A percentile compares a stretch with the other conserved stretches of the same genome.
phyloP scores from a whole-genome alignment of 2,113 vertebrate species.

The Siniperca chuatsi region DNA sequence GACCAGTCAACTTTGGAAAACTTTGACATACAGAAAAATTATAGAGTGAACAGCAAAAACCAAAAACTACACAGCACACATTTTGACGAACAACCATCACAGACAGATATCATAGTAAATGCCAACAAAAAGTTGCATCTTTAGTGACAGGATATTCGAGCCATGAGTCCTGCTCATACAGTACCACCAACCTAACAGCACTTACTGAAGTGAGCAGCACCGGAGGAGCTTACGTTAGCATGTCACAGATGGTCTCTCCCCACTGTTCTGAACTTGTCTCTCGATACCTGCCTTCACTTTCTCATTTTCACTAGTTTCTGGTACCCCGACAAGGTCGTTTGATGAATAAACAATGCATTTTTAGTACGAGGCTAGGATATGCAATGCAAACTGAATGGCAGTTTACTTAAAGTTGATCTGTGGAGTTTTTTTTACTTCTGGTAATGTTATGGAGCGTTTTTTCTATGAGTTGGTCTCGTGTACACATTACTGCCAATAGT shows the following conservation, averaged over 20 bases:
- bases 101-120: neutral
- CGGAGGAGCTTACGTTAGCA: neutral
- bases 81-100: neutral
- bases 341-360: neutral
- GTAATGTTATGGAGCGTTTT: neutral
- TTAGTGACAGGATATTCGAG: neutral
- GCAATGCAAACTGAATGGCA: neutral
- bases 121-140: neutral
- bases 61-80: neutral
- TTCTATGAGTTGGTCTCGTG: neutral
- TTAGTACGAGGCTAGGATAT: neutral
- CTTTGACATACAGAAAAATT: neutral
- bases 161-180: neutral
- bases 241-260: too few relatives aligned
- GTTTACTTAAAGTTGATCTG: neutral
- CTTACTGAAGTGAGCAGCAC: neutral
- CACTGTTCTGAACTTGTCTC: neutral
- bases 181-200: neutral
- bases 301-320: neutral
- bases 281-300: neutral
- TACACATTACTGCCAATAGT: neutral
- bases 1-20: neutral
- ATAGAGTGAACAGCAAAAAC: neutral
- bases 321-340: neutral
- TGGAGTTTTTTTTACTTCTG: neutral